Conservation (phyloP, 2,797 vertebrate species). For the Pyrocephalus nanus region DNA sequence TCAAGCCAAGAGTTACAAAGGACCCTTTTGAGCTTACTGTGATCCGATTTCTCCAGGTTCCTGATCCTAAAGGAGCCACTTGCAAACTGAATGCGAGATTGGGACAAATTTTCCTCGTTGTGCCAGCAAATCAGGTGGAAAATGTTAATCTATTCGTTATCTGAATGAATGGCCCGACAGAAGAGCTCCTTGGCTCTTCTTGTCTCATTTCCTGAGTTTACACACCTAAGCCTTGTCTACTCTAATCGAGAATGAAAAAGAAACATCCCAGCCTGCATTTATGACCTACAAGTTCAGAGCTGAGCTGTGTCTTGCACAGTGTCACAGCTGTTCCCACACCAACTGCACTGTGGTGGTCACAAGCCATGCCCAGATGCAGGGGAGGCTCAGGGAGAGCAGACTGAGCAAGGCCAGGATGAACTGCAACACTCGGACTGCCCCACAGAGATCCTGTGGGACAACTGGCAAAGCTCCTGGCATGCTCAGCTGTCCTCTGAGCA, state of each 20-base stretch:
- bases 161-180: neutral
- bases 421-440: neutral
- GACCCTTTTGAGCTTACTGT: neutral
- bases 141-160: neutral
- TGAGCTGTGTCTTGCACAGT: neutral
- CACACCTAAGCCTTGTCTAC: neutral
- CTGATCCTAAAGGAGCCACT: neutral
- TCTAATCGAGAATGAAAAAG: neutral
- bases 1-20: neutral
- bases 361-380: neutral
- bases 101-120: neutral
- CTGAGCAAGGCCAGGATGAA: neutral
- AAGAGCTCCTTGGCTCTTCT: neutral
- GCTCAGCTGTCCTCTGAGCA: conserved; percentile 66
- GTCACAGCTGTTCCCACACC: conserved; percentile 27
- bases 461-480: conserved; percentile 18
- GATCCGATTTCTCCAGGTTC: neutral
- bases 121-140: neutral
- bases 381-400: neutral
- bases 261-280: neutral
- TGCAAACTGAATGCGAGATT: neutral
- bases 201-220: neutral
- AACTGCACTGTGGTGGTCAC: neutral
- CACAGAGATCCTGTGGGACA: neutral
- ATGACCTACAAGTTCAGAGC: neutral